Conservation (phyloP, 2,113 vertebrate genomes). For the Peromyscus californicus region DNA sequence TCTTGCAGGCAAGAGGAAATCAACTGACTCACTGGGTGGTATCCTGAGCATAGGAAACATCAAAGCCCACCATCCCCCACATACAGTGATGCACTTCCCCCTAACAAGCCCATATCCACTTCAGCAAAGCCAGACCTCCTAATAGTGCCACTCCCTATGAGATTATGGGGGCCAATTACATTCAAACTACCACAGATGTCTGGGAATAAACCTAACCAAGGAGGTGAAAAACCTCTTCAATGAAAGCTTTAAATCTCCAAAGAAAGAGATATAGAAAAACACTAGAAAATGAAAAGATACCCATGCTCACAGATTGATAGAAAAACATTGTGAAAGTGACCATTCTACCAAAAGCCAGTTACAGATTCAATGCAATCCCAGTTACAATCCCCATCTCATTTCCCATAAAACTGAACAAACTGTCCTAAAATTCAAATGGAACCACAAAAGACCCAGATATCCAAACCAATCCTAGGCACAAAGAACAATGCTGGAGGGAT, state of each 20-base stretch:
- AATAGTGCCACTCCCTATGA: too few species aligned
- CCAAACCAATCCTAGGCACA: not conserved
- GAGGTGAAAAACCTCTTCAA: not conserved
- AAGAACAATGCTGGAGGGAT: not conserved
- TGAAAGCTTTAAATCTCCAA: not conserved
- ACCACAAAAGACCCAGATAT: not conserved
- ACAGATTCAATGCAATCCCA: not conserved
- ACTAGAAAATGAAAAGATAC: not conserved
- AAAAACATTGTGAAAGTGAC: not conserved
- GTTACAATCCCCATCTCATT: not conserved
- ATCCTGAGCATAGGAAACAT: not conserved
- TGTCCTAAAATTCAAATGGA: not conserved
- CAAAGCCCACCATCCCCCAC: not conserved
- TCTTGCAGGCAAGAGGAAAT: not conserved
- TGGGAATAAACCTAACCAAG: not conserved
- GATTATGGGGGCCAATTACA: too few species aligned
- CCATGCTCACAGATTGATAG: not conserved
- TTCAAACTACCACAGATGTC: too few species aligned
- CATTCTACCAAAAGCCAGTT: not conserved
- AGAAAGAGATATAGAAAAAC: not conserved
- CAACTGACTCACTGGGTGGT: not conserved
- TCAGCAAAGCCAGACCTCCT: too few species aligned
- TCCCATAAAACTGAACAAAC: not conserved
- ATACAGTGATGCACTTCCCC: not conserved
- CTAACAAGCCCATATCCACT: not conserved